Base-by-base conservation (phyloP, 2,888 invertebrate genomes). In the Rhingia rostrata region DNA sequence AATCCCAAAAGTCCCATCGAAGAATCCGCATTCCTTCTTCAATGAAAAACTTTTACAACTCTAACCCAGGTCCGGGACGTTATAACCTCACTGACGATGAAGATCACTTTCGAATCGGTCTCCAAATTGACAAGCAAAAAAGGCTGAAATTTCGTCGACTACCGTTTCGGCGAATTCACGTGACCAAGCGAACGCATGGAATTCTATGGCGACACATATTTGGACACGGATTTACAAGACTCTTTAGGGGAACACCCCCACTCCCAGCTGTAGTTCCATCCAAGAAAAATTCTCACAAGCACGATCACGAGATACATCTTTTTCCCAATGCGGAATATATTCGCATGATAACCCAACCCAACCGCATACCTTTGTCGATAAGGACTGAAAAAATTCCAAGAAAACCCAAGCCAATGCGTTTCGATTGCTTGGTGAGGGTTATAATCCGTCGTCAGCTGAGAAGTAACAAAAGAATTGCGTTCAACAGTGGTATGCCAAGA, bases 391-490 rank as follows among this genome's bases (percentile, higher is more conserved):
- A 87, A 0, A 1, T 87, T 1, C 0, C 41, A 0, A 60, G 49
- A 86, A 87, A 58, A 22, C 43, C 60, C 1, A 70, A 58, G 6
- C 35, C 22, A 12, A 53, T 88, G 9, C 74, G 51, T 4, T 91
- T 87, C 66, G 89, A 91, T 45, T 90, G 90, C 37, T 83, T 89
- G n/a, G 78, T 87, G 1, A 90, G 88, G 72, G 86, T 87, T 0
- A 32, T 88, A 4, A 58, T 70, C 0, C 88, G 90, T 0, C 88
- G 89, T 4, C 90, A 90, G 63, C 41, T 90, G 75, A 87, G 88
- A 1, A 88, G 78, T 51, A 90, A 90, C 67, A 90, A 90, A 51
- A 90, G 90, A 64, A 88, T 90, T 10, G 91, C 90, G 1, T 90
- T 90, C 22, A 86, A 87, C 35, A 90, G 90, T 35, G 89, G 90